Percentiles rank a stretch among this genome's conserved stretches.
phyloP scores from a whole-genome alignment of 92 coral and sea anemone genomes.

The Porites evermanni region DNA sequence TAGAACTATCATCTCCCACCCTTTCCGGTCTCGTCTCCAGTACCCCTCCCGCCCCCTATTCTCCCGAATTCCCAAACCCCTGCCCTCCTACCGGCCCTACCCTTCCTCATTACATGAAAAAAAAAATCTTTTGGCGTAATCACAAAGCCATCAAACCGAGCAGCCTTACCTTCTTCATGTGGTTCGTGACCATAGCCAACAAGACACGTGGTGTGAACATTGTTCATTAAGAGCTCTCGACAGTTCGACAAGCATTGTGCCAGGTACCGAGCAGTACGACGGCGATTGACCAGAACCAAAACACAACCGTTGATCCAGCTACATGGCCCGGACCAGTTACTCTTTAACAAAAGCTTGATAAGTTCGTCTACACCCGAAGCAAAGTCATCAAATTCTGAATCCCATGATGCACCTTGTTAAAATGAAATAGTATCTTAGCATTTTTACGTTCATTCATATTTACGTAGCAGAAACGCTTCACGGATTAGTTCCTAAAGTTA shows the following conservation, averaged over 20 bases:
- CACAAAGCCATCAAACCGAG: not conserved
- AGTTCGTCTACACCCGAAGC: conserved; percentile 82
- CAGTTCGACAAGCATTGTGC: conserved; percentile 72
- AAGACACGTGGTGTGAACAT: conserved; percentile 68
- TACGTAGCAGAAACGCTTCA: too few species aligned
- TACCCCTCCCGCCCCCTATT: too few species aligned
- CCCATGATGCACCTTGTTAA: conserved; percentile 4
- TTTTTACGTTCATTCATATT: too few species aligned
- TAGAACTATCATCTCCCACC: too few species aligned
- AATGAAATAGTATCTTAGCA: not conserved
- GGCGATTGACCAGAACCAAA: conserved; percentile 83
- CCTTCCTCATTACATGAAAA: too few species aligned
- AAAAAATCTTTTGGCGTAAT: not conserved
- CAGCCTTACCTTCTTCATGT: conserved; percentile 47
- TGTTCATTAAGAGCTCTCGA: conserved; percentile 49
- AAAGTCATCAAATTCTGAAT: conserved; percentile 12
- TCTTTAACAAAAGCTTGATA: conserved; percentile 60
- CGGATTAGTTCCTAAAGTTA: not conserved
- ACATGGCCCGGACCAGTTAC: conserved; percentile 58
- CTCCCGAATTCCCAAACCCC: too few species aligned
- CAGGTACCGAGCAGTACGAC: conserved; percentile 72
- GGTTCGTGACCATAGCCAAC: conserved; percentile 55
- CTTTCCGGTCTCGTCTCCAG: too few species aligned
- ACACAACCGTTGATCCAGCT: conserved; percentile 69
- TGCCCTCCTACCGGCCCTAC: too few species aligned